Conservation (phyloP, 2,888 invertebrate genomes). For the Cylloceria caligata region DNA sequence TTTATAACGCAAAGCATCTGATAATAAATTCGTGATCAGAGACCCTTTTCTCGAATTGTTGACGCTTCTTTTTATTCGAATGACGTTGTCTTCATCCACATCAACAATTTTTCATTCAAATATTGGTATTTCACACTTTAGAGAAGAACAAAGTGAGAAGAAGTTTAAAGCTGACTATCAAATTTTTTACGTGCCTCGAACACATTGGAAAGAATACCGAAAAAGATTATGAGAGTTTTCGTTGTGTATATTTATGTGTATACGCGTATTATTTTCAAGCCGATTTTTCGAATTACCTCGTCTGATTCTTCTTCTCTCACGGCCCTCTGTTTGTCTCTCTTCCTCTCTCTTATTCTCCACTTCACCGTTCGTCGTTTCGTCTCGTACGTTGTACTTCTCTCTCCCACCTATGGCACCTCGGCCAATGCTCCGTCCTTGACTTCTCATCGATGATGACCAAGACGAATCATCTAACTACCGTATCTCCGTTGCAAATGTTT, state of each 20-base stretch:
- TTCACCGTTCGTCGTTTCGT: slow-evolving; percentile 10
- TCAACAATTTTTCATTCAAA: background rate
- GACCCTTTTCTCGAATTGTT: background rate
- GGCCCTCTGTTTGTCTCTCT: slow-evolving; percentile 17
- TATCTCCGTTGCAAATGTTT: background rate
- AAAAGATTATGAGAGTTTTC: slow-evolving; percentile 5
- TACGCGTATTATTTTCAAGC: slow-evolving; percentile 30
- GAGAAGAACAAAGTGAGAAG: background rate
- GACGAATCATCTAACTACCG: slow-evolving; percentile 50
- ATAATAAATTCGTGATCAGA: background rate
- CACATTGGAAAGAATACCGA: background rate
- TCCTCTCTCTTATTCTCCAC: background rate
- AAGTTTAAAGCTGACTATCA: background rate
- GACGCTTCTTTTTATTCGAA: background rate
- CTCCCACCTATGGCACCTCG: slow-evolving; percentile 53
- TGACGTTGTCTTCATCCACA: background rate
- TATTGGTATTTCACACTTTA: background rate
- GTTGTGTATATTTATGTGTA: slow-evolving; percentile 1
- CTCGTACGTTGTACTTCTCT: slow-evolving; percentile 31
- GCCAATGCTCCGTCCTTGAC: slow-evolving; percentile 58
- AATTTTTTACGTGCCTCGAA: slow-evolving; percentile 5
- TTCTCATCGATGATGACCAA: slow-evolving; percentile 59
- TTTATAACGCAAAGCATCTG: background rate
- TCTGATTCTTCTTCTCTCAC: slow-evolving; percentile 31
- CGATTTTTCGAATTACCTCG: slow-evolving; percentile 55